Conservation (phyloP, 2,113 vertebrate species). For the Corythaeola cristata region DNA sequence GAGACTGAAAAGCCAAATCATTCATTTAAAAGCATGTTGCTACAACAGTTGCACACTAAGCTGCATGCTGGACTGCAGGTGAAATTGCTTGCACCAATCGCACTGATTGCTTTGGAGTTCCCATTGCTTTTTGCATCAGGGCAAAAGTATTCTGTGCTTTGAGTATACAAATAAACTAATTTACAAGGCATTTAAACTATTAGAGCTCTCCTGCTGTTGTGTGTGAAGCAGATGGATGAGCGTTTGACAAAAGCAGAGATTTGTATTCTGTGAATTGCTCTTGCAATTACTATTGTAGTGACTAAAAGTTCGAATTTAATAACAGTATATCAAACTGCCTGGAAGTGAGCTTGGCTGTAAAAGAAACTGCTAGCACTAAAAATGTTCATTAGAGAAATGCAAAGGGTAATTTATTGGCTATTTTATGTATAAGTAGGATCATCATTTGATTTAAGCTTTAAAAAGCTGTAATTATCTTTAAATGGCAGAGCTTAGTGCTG, state of each 20-base stretch:
- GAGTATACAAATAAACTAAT: background rate
- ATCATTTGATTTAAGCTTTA: conserved; percentile 24
- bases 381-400: conserved; percentile 39
- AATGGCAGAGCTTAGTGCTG: background rate
- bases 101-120: background rate
- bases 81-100: background rate
- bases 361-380: conserved; percentile 31
- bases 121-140: background rate
- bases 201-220: background rate
- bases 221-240: background rate
- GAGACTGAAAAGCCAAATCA: background rate
- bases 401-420: conserved; percentile 33
- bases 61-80: background rate
- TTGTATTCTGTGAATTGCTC: background rate
- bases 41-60: background rate
- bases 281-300: conserved; percentile 27
- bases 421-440: conserved; percentile 24
- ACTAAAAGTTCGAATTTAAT: conserved; percentile 52
- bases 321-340: conserved; percentile 23
- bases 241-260: background rate
- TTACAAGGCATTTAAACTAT: background rate
- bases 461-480: conserved; percentile 45
- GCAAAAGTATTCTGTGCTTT: background rate
- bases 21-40: background rate
- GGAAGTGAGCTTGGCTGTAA: conserved; percentile 27